Evolutionary conservation across 2,888 invertebrate genomes (phyloP).

Genomic region (Xestoiulus laeticollis): DNA sequence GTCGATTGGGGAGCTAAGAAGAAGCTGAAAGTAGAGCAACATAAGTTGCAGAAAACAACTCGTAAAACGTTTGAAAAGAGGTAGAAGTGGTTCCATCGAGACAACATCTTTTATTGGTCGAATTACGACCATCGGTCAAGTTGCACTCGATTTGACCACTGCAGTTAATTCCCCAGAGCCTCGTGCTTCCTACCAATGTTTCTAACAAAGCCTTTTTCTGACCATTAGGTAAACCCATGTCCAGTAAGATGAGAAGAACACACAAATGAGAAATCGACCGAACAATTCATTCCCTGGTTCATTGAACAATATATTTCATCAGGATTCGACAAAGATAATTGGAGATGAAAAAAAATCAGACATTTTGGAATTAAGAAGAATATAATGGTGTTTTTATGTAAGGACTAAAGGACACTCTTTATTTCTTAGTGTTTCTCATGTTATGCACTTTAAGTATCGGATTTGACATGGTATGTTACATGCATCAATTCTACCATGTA

Average conservation of each 20-base stretch:
- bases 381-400: background rate
- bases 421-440: background rate
- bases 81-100: background rate
- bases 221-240: background rate
- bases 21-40: background rate
- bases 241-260: conserved; percentile 25
- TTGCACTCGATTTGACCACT: background rate
- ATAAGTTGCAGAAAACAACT: background rate
- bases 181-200: background rate
- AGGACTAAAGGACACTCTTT: background rate
- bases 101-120: conserved; percentile 17
- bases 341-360: background rate
- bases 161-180: conserved; percentile 23
- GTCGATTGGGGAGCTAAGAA: background rate
- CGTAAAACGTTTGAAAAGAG: background rate
- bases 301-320: background rate
- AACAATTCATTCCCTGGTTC: background rate
- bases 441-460: background rate
- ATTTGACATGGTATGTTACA: background rate
- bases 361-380: background rate
- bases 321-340: background rate
- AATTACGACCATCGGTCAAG: background rate
- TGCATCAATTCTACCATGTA: no score
- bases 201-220: background rate
- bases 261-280: conserved; percentile 40